Conservation (phyloP, 2,113 vertebrate genomes). For the Cyanistes caeruleus region DNA sequence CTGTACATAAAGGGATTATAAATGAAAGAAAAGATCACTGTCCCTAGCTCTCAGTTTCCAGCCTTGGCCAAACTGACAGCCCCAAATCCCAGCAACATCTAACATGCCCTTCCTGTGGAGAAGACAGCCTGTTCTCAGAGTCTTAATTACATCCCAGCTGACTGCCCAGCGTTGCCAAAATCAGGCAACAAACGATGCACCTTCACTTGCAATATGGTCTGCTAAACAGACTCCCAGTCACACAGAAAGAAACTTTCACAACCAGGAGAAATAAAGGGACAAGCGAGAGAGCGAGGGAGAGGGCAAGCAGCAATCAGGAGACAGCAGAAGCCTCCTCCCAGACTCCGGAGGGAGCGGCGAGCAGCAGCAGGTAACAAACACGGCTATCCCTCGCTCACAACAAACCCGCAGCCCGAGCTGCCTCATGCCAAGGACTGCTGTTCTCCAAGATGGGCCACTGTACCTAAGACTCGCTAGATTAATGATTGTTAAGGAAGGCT, state of each 20-base stretch:
- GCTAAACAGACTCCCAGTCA: constrained; percentile 78
- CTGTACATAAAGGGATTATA: constrained; percentile 92
- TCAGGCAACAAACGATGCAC: constrained; percentile 86
- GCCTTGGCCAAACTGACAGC: constrained; percentile 84
- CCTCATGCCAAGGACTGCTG: constrained; percentile 75
- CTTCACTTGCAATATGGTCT: constrained; percentile 89
- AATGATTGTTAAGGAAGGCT: constrained; percentile 78
- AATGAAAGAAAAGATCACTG: constrained; percentile 92
- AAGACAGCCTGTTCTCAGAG: constrained; percentile 94
- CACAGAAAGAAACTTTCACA: constrained; percentile 77
- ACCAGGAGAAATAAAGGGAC: constrained; percentile 74
- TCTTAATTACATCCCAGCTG: constrained; percentile 96
- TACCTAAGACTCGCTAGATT: constrained; percentile 74
- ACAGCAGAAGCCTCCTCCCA: not conserved
- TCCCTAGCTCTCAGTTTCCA: constrained; percentile 83
- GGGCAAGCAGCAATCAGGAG: constrained; percentile 54
- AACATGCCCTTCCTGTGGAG: constrained; percentile 93
- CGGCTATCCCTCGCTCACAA: constrained; percentile 29
- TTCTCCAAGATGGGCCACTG: constrained; percentile 75
- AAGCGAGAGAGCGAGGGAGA: constrained; percentile 59
- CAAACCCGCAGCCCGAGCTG: constrained; percentile 53
- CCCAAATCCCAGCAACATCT: constrained; percentile 92
- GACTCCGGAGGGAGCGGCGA: constrained; percentile 22
- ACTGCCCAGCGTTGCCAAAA: constrained; percentile 84
- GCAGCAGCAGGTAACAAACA: constrained; percentile 62